Evolutionary conservation across 2,797 vertebrate species (phyloP), one percentile per base, ranked within the genome.

Genomic region (Sorex maritimensis): DNA sequence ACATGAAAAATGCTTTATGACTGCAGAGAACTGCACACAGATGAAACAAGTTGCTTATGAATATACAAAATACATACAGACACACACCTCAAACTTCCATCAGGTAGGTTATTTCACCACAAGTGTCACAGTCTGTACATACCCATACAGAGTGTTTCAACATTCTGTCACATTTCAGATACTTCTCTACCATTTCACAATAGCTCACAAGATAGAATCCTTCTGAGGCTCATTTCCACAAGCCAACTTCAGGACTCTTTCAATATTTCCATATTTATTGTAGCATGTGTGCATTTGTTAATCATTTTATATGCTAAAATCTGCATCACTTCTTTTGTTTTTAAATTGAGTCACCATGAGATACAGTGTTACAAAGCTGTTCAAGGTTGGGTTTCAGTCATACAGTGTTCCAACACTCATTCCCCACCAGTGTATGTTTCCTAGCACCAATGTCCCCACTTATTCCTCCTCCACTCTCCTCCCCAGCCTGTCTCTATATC

Each of bases 21-120:
- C 58, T 71, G 13, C 38, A 81, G 77, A 90, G 95, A 81, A 84
- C 68, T 41, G 44, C 46, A 85, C 72, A 44, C 77, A 75, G 65
- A 34, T 58, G 88, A 93, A 28, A 73, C 5, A 78, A 19, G 69
- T 69, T 79, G 26, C 41, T 55, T 1, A 67, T 3, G 17, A 49
- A 80, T 69, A 67, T 30, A 10, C 24, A 67, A 69, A 93, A 75
- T 0, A 2, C 13, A 46, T 44, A 80, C 0, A 52, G 0, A 4
- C 72, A 41, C 41, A 61, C 23, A 17, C 28, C 12, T 77, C 63
- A 24, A n/a, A 4, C 21, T 41, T 63, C 30, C 44, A 17, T 28
- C n/a, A 38, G n/a, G 41, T 68, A 12, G 2, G 0, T 74, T 46
- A 61, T 19, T 85, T 77, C 12, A 30, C 79, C 23, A 17, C 9